Base-by-base conservation (phyloP, 2,113 vertebrate genomes). In the Triplophysa siluroides region DNA sequence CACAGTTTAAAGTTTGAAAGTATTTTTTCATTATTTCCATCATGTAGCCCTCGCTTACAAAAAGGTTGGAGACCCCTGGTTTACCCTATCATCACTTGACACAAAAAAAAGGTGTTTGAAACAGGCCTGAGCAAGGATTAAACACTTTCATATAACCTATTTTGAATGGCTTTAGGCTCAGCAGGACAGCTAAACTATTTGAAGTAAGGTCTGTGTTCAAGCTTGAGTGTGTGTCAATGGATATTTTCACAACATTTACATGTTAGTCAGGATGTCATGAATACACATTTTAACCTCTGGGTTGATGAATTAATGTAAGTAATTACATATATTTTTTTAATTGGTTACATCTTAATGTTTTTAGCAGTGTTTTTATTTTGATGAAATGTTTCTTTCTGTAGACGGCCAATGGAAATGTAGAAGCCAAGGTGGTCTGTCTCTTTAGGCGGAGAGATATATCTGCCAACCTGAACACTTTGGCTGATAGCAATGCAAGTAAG, bases 351-450 rank as follows among this genome's bases (percentile, higher is more conserved):
- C 6, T 9, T n/a, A 54, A 19, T 58, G 54, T 16, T 52, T 16
- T 52, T 12, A 52, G 50, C 50, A 52, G n/a, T 19, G 19, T 60
- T 52, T 60, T n/a, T 21, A 56, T 13, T 63, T 12, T 21, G n/a
- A 47, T 80, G 56, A 58, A 58, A 19, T 58, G 54, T 58, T 58
- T 72, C 16, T 65, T 18, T 72, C 79, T 82, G 2, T 85, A 96
- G 96, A 97, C 96, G 8, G 96, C 95, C 87, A 97, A 97, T 85
- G 96, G 96, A 14, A 97, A 97, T 0, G 96, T 97, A 87, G 96
- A 97, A 85, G 96, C 95, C 24, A 97, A 97, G 83, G 96, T 97
- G 65, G 96, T 97, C 76, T 97, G 95, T 83, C 93, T 97, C 58
- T 97, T 96, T 89, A 92, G 96, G 81, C 92, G 96, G 82, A 90